Evolutionary conservation across 64 coral and sea anemone species (phyloP).

Genomic region (Acropora tenuis): DNA sequence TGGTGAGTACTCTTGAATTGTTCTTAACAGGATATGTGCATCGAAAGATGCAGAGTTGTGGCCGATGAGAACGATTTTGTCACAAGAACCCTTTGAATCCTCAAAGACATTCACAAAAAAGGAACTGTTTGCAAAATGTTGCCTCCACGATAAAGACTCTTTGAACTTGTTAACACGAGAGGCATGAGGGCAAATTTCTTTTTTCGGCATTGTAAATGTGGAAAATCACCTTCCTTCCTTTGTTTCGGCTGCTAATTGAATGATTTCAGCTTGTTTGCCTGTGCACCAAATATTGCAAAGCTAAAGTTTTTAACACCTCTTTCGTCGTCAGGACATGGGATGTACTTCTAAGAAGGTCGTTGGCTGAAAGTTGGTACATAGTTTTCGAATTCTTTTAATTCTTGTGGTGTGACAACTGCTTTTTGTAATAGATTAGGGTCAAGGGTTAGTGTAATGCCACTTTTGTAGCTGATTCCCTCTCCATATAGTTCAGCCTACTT

Average conservation of each 20-base stretch:
- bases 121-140: too few relatives aligned
- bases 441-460: neutral
- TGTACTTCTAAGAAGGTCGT: neutral
- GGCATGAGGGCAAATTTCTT: too few relatives aligned
- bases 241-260: too few relatives aligned
- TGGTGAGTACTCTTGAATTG: too few relatives aligned
- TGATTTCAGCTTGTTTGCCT: too few relatives aligned
- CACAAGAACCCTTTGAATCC: neutral
- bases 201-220: too few relatives aligned
- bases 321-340: neutral
- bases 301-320: too few relatives aligned
- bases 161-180: too few relatives aligned
- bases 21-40: too few relatives aligned
- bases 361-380: neutral
- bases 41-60: neutral
- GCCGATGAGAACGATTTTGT: neutral
- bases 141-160: too few relatives aligned
- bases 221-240: too few relatives aligned
- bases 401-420: neutral
- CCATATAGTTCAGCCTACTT: neutral
- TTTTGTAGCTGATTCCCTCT: neutral
- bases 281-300: too few relatives aligned
- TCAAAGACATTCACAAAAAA: neutral
- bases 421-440: neutral
- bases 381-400: neutral